A percentile compares a stretch with the other conserved stretches of the same genome.
These are phyloP conservation scores for Plodia interpunctella DNA, from an alignment of 1,140 invertebrate species.

Conservation along the genomic window DNA sequence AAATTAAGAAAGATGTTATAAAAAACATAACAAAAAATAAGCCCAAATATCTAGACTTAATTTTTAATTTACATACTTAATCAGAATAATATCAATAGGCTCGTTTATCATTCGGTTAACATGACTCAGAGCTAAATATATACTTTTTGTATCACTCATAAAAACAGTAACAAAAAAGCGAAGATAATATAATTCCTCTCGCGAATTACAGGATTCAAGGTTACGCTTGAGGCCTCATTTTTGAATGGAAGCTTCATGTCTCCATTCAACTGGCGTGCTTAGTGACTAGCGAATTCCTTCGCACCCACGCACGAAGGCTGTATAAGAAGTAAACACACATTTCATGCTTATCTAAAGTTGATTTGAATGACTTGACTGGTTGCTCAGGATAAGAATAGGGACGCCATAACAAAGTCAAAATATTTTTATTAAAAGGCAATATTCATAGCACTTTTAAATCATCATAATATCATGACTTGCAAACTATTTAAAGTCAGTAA, in stretches of 20 bases:
- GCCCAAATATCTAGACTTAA: no score
- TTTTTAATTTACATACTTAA: neutral
- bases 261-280: conserved; percentile 4
- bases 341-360: neutral
- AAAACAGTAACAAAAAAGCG: conserved; percentile 5
- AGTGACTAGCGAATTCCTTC: conserved; percentile 6
- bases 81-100: neutral
- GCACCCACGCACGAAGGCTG: neutral
- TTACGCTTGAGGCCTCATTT: conserved; percentile 7
- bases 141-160: neutral
- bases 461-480: no score
- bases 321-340: neutral
- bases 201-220: conserved; percentile 3
- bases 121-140: neutral
- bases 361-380: conserved; percentile 1
- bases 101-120: neutral
- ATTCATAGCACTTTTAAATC: no score
- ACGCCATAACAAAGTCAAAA: neutral
- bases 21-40: no score
- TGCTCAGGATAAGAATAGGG: neutral
- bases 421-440: no score
- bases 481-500: no score
- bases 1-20: no score
- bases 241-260: conserved; percentile 8
- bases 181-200: conserved; percentile 7